phyloP scores from a whole-genome alignment of 2,888 invertebrate genomes.

The Chloromyia formosa region DNA sequence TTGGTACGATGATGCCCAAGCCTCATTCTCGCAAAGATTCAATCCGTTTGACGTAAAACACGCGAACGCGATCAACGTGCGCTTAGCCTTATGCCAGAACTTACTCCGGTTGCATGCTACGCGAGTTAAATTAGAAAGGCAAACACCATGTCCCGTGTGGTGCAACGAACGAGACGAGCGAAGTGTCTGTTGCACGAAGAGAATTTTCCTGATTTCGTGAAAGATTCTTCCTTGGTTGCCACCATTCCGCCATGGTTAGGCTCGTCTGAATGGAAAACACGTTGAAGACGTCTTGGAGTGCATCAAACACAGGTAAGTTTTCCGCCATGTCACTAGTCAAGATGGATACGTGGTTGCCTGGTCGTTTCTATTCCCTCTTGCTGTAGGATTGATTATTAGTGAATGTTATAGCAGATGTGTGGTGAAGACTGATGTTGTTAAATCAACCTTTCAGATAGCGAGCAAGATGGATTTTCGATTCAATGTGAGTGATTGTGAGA shows the following conservation, averaged over 20 bases:
- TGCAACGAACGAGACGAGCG: neutral
- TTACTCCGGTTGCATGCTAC: constrained; percentile 5
- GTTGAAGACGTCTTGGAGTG: no score
- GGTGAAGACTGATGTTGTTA: constrained; percentile 14
- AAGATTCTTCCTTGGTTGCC: neutral
- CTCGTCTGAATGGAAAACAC: neutral
- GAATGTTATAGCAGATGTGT: constrained; percentile 1
- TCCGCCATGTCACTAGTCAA: neutral
- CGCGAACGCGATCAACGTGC: no score
- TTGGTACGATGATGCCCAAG: no score
- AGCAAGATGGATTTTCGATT: constrained; percentile 6
- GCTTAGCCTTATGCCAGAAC: no score
- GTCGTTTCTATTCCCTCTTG: no score
- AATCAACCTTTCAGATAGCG: neutral
- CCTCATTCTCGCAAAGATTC: no score
- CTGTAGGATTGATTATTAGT: neutral
- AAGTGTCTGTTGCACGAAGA: no score
- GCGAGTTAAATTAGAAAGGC: constrained; percentile 10
- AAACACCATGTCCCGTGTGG: neutral
- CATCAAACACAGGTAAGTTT: no score
- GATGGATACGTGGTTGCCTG: neutral
- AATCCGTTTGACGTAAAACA: no score
- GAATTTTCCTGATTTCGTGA: constrained; percentile 3
- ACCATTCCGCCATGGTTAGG: neutral
- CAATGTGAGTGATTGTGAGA: neutral